Evolutionary conservation across 2,888 invertebrate genomes (phyloP).

Genomic region (Lasioglossum marginatum): DNA sequence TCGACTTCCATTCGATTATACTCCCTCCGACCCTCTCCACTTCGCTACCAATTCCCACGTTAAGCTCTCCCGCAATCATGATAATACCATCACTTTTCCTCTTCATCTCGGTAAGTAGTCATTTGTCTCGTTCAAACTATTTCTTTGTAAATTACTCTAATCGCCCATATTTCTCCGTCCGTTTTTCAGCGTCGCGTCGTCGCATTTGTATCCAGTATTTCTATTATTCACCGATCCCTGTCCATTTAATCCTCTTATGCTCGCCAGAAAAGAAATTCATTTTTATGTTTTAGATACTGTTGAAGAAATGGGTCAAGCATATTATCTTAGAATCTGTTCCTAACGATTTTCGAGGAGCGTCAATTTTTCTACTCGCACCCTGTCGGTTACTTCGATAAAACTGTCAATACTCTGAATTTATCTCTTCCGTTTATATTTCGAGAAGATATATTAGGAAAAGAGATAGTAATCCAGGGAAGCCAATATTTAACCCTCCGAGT

Average conservation of each 20-base stretch:
- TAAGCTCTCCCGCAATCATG: slow-evolving; percentile 4
- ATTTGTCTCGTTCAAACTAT: slow-evolving; percentile 13
- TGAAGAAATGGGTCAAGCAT: background rate
- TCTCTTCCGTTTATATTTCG: background rate
- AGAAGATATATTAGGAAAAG: background rate
- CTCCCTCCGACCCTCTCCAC: background rate
- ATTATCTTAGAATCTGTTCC: too few species aligned
- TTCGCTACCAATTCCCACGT: background rate
- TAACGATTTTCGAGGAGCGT: too few species aligned
- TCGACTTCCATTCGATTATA: slow-evolving; percentile 10
- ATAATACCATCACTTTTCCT: slow-evolving; percentile 3
- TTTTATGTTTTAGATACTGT: background rate
- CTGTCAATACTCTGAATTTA: too few species aligned
- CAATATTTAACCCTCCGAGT: background rate
- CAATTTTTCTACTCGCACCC: too few species aligned
- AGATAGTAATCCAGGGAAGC: background rate
- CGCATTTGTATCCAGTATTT: background rate
- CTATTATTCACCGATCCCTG: background rate
- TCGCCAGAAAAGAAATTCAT: background rate
- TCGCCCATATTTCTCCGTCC: background rate
- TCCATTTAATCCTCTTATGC: background rate
- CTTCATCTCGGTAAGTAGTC: background rate
- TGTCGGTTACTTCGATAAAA: too few species aligned
- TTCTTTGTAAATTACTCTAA: slow-evolving; percentile 9
- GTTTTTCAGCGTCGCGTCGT: background rate